Base-by-base conservation (phyloP, 1,140 invertebrate genomes). In the Chlorops oryzae region DNA sequence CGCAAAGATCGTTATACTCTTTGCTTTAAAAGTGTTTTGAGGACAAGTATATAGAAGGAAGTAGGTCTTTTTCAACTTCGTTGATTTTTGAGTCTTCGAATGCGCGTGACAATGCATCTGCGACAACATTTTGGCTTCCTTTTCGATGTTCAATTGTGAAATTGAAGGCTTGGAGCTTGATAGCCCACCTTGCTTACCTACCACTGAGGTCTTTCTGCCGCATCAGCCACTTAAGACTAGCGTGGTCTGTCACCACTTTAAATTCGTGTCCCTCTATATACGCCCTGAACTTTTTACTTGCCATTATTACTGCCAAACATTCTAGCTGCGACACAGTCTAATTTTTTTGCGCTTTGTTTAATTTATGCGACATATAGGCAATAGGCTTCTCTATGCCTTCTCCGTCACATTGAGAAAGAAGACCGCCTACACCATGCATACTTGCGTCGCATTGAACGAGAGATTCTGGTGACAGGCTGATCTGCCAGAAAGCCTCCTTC, bases 341-440 rank as follows among this genome's bases (percentile, higher is more conserved):
- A 24, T 58, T 56, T 20, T 48, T 45, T 27, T 67, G 58, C 0
- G 53, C 50, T 21, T 54, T 59, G 13, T 56, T 37, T 2, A 68
- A 25, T 7, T 59, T 56, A 3, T 56, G 41, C 4, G 52, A 59
- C 7, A 55, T 54, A 40, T 56, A 67, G 2, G 59, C 58, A 5
- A 65, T 56, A 0, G 63, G 53, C 18, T 38, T 12, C 37, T 53
- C 55, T 6, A 34, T 22, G 5, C 50, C 52, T 3, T 60, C 51
- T 1, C 43, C 47, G 2, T 39, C 44, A 9, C 39, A 15, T 45
- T 61, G 52, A n/a, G 37, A 42, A 12, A 54, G 21, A 0, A 56
- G 51, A n/a, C 51, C 39, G 3, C 52, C 50, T 0, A 61, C 18
- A 5, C 53, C 55, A 17, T 39, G n/a, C 3, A 32, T 7, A 27